Conservation (phyloP, 2,888 invertebrate species). For the Melanargia galathea region DNA sequence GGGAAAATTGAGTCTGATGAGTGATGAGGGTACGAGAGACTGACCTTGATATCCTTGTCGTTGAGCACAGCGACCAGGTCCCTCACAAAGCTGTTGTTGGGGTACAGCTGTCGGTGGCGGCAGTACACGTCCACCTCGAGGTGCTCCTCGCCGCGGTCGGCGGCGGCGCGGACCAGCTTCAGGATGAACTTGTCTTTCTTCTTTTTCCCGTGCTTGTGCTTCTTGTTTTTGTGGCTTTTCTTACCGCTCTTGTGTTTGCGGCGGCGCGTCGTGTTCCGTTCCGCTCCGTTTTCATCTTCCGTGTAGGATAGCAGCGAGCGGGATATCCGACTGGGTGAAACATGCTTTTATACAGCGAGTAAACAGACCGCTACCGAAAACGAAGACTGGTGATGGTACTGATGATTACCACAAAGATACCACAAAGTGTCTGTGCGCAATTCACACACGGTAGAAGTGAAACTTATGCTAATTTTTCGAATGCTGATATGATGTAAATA, state of each 20-base stretch:
- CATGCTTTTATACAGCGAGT: neutral
- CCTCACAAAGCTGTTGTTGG: slow-evolving; percentile 69
- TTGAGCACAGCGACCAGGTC: slow-evolving; percentile 70
- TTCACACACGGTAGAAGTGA: too few species aligned
- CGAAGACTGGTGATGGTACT: too few species aligned
- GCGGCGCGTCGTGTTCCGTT: slow-evolving; percentile 35
- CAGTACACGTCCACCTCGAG: slow-evolving; percentile 68
- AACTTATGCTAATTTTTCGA: too few species aligned
- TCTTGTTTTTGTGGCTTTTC: slow-evolving; percentile 56
- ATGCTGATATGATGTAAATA: too few species aligned
- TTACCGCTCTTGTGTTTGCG: slow-evolving; percentile 43
- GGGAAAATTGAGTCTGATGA: too few species aligned
- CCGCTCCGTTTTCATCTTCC: slow-evolving; percentile 40
- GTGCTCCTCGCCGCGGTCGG: slow-evolving; percentile 59
- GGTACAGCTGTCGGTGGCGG: slow-evolving; percentile 56
- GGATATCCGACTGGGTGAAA: slow-evolving; percentile 57
- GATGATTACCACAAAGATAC: too few species aligned
- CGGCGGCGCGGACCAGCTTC: slow-evolving; percentile 51
- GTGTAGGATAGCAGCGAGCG: slow-evolving; percentile 63
- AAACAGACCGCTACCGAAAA: neutral
- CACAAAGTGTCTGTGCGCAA: too few species aligned
- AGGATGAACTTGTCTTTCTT: slow-evolving; percentile 71
- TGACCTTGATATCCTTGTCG: slow-evolving; percentile 65
- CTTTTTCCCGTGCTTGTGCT: slow-evolving; percentile 43
- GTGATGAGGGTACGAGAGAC: neutral